Evolutionary conservation across 2,113 vertebrate species (phyloP).

Genomic region (Sisor rabdophorus): DNA sequence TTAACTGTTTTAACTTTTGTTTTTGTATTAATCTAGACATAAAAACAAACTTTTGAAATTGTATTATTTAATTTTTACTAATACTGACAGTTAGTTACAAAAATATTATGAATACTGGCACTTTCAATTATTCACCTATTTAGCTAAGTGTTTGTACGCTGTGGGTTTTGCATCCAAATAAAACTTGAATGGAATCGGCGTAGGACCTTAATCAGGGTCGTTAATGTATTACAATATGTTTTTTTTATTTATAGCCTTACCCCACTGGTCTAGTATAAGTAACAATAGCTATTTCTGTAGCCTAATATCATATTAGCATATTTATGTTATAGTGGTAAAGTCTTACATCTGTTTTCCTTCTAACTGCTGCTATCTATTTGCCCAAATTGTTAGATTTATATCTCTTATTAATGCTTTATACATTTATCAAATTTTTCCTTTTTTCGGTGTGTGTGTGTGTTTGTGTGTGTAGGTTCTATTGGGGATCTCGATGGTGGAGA

Average conservation of each 20-base stretch:
- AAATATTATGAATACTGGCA: no score
- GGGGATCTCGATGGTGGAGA: constrained; percentile 82
- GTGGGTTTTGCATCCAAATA: constrained; percentile 46
- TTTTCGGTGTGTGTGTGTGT: constrained; percentile 20
- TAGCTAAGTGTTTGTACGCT: constrained; percentile 32
- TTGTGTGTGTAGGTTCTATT: constrained; percentile 73
- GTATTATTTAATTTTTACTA: not conserved
- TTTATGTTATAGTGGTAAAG: not conserved
- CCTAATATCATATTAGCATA: constrained; percentile 18
- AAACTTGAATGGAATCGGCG: constrained; percentile 28
- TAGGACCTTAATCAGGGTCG: constrained; percentile 30
- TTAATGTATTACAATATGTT: constrained; percentile 27
- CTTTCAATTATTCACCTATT: not conserved
- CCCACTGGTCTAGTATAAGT: constrained; percentile 17
- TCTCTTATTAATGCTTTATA: no score
- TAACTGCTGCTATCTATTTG: not conserved
- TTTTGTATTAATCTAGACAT: not conserved
- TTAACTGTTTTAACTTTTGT: not conserved
- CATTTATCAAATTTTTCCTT: no score
- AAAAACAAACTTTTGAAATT: not conserved
- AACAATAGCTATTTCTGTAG: constrained; percentile 6
- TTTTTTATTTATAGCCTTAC: constrained; percentile 36
- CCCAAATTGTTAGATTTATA: not conserved
- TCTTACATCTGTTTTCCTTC: no score
- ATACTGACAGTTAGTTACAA: not conserved